These are phyloP conservation scores for Papilio aristodemus DNA, from an alignment of 1,140 invertebrate species.

Conservation along the genomic window DNA sequence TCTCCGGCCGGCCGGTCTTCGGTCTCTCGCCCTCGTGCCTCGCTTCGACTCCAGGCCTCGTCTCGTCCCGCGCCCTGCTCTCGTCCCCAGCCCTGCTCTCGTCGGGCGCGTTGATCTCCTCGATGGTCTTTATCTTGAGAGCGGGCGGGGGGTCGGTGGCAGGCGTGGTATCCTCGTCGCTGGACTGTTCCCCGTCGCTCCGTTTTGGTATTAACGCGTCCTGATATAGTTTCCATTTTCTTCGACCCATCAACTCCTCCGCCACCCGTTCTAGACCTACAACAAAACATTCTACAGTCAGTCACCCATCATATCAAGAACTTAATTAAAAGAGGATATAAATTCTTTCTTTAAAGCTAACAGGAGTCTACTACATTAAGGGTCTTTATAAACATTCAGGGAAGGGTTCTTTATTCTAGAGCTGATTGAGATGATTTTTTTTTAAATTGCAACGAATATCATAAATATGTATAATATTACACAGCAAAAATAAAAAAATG, in stretches of 20 bases:
- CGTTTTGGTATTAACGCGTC: conserved; percentile 85
- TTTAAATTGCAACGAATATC: no score
- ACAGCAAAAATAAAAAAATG: no score
- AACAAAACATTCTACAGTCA: conserved; percentile 47
- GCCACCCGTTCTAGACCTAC: conserved; percentile 96
- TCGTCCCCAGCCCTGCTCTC: conserved; percentile 57
- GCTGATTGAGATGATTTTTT: no score
- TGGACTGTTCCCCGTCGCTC: conserved; percentile 66
- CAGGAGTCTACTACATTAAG: no score
- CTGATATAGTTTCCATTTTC: conserved; percentile 95
- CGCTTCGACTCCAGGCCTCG: conserved; percentile 65
- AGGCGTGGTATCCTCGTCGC: conserved; percentile 68
- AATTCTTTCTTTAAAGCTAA: no score
- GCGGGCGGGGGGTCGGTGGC: conserved; percentile 68
- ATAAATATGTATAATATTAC: no score
- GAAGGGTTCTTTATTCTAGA: no score
- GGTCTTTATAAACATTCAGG: no score
- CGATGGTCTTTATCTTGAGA: conserved; percentile 78
- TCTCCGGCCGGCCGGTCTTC: conserved; percentile 59
- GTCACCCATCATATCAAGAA: background rate
- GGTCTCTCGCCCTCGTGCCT: conserved; percentile 49
- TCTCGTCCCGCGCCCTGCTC: conserved; percentile 79
- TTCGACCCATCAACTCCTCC: conserved; percentile 96
- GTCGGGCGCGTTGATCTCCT: conserved; percentile 76
- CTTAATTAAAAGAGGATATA: background rate